Evolutionary conservation across 2,113 vertebrate genomes (phyloP).

Genomic region (Sapayoa aenigma): DNA sequence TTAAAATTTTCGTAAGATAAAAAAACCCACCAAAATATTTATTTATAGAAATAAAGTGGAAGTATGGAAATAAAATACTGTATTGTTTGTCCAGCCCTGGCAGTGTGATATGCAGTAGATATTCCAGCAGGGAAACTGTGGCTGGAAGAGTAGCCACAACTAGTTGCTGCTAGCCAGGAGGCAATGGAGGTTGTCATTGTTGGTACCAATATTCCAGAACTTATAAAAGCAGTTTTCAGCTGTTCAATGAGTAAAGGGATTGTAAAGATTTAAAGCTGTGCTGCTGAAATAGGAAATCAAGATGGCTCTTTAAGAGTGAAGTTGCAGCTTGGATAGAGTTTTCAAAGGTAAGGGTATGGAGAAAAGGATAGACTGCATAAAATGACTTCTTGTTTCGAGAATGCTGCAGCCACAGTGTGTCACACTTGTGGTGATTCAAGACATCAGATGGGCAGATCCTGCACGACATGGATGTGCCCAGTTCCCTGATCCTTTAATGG

Average conservation of each 20-base stretch:
- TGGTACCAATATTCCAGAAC: neutral
- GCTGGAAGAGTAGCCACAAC: neutral
- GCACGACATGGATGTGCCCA: neutral
- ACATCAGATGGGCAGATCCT: neutral
- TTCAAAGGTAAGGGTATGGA: neutral
- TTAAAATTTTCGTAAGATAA: neutral
- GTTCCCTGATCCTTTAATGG: neutral
- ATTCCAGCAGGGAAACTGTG: neutral
- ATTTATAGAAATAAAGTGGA: neutral
- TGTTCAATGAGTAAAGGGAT: neutral
- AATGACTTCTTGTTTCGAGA: neutral
- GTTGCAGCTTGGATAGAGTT: neutral
- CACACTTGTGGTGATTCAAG: neutral
- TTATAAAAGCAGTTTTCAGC: neutral
- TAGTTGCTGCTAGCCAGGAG: neutral
- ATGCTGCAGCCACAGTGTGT: neutral
- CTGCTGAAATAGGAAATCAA: neutral
- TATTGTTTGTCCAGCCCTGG: neutral
- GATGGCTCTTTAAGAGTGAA: neutral
- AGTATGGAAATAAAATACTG: neutral
- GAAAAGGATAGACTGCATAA: neutral
- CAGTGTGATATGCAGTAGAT: neutral
- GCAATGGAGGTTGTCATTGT: neutral
- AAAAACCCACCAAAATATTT: neutral
- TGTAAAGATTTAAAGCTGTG: neutral